A percentile compares a stretch with the other conserved stretches of the same genome.
These are phyloP conservation scores for Coleophora deauratella DNA, from an alignment of 2,888 invertebrate genomes.

Conservation along the genomic window DNA sequence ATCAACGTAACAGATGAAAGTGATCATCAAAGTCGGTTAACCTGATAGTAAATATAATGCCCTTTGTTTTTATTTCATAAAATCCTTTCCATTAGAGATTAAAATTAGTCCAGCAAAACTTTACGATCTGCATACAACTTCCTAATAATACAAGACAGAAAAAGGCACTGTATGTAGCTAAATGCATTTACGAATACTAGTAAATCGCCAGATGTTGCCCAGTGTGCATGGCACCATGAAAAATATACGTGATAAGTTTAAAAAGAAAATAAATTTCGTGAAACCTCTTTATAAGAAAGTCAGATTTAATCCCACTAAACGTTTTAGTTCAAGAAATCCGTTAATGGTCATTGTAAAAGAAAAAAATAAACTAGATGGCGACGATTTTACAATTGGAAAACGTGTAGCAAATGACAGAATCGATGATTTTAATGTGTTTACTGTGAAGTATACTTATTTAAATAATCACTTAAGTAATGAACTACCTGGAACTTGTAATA, in stretches of 20 bases:
- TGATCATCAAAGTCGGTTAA: too few species aligned
- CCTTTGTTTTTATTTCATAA: too few species aligned
- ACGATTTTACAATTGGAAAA: constrained; percentile 34
- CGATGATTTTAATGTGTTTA: constrained; percentile 19
- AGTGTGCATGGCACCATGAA: constrained; percentile 24
- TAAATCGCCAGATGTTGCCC: constrained; percentile 20
- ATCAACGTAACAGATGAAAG: too few species aligned
- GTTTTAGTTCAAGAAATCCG: constrained; percentile 12
- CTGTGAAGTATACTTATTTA: constrained; percentile 8
- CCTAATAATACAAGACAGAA: too few species aligned
- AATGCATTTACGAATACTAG: constrained; percentile 27
- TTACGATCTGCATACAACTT: too few species aligned
- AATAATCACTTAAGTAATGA: constrained; percentile 4
- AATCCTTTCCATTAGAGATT: too few species aligned
- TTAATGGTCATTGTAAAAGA: constrained; percentile 29
- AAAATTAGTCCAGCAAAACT: too few species aligned
- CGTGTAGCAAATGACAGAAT: constrained; percentile 22
- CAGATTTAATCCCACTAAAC: constrained; percentile 14
- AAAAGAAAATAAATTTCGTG: constrained; percentile 40
- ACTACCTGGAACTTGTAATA: too few species aligned
- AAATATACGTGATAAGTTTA: constrained; percentile 34
- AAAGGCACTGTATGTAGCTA: not conserved
- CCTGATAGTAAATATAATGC: too few species aligned
- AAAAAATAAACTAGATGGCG: constrained; percentile 46
- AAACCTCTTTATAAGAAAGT: constrained; percentile 53